Evolutionary conservation across 2,797 vertebrate genomes (phyloP), one percentile per base, ranked within the genome.

Genomic region (Myiotriccus ornatus): DNA sequence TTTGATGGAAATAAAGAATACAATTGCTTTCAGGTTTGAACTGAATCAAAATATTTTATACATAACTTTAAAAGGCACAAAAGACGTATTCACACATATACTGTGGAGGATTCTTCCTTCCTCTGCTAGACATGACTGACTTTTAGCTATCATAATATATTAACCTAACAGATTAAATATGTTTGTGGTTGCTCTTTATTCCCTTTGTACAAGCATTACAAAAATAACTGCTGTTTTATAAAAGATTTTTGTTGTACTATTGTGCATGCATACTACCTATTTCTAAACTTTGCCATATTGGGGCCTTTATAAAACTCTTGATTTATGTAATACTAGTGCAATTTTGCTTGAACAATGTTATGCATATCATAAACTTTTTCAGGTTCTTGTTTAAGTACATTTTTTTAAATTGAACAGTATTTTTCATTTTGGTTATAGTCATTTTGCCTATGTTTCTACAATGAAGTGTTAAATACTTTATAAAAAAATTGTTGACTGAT

Each of bases 201-300:
- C 98, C 97, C 98, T 98, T 98, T 98, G 97, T 98, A 98, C 95
- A 98, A 98, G 95, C 97, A 98, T 97, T 98, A 98, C 97, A 97
- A 93, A 95, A 97, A 96, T 97, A 97, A 96, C 96, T 97, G 97
- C 96, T 98, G 98, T 98, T 98, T 98, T 98, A 97, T 98, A 98
- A 98, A 94, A 97, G 91, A 96, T 95, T 98, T 98, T 98, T 98
- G 98, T 98, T 98, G 98, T 98, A 98, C 96, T 98, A 97, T 96
- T 98, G 97, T 98, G 98, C 98, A 98, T 98, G 98, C 98, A 98
- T 97, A 98, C 98, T 98, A 98, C 98, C 98, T 98, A 98, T 98
- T 98, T 98, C 98, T 98, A 98, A 98, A 98, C 97, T 98, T 97
- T 98, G 97, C 97, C 98, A 98, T 98, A 98, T 95, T 97, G 98